Evolutionary conservation across 2,113 vertebrate genomes (phyloP).

Genomic region (Tychaedon coryphoeus): DNA sequence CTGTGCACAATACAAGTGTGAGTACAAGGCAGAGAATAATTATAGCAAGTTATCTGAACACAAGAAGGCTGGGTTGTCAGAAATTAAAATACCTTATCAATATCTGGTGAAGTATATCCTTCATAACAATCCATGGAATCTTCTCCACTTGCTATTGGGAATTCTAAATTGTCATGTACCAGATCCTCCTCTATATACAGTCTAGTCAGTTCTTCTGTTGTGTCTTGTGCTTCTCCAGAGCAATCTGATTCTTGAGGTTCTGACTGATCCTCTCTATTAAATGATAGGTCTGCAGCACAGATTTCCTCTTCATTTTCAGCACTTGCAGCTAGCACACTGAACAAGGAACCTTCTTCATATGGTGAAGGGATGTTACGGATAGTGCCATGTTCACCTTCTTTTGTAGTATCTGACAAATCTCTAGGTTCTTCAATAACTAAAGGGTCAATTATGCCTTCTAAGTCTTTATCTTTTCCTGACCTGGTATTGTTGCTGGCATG

Average conservation of each 20-base stretch:
- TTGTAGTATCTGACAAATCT: not conserved
- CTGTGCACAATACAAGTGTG: not conserved
- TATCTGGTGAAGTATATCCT: slow-evolving; percentile 51
- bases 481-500: not conserved
- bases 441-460: not conserved
- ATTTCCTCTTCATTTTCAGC: slow-evolving; percentile 67
- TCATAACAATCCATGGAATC: slow-evolving; percentile 60
- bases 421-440: not conserved
- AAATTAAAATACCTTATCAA: slow-evolving; percentile 78
- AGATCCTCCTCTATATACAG: slow-evolving; percentile 85
- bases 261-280: slow-evolving; percentile 43
- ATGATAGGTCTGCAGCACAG: slow-evolving; percentile 54
- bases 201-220: slow-evolving; percentile 63
- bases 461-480: not conserved
- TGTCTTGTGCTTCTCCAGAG: not conserved
- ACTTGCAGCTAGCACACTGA: slow-evolving; percentile 1
- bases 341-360: not conserved
- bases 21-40: not conserved
- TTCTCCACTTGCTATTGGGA: slow-evolving; percentile 36
- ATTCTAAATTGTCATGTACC: not conserved
- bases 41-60: not conserved
- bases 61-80: slow-evolving; percentile 1
- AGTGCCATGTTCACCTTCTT: not conserved
- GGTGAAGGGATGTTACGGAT: not conserved
- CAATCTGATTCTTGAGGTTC: slow-evolving; percentile 40